phyloP scores from a whole-genome alignment of 1,140 invertebrate species.

The Babylonia areolata region DNA sequence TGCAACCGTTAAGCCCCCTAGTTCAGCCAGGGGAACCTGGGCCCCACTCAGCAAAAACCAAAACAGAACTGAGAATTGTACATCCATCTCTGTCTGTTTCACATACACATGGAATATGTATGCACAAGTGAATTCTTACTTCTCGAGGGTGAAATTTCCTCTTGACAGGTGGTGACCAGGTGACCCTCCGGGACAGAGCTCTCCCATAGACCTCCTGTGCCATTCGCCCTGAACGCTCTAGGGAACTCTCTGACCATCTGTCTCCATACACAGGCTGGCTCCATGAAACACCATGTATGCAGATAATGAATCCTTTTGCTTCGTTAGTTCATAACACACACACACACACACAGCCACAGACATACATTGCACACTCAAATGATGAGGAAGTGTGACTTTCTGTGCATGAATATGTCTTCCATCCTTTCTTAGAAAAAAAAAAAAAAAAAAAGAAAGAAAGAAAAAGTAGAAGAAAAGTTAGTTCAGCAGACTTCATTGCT shows the following conservation, averaged over 20 bases:
- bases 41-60: no score
- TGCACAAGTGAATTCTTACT: no score
- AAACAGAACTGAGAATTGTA: no score
- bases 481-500: no score
- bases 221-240: constrained; percentile 17
- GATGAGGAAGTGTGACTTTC: neutral
- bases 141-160: neutral
- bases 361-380: neutral
- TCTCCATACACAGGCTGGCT: constrained; percentile 25
- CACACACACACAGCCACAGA: neutral
- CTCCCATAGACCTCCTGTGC: neutral
- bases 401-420: no score
- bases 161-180: constrained; percentile 4
- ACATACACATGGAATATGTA: no score
- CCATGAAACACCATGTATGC: neutral
- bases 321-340: neutral
- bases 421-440: no score
- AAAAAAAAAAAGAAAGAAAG: no score
- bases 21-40: no score
- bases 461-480: no score
- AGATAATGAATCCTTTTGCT: neutral
- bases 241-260: constrained; percentile 13
- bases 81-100: no score
- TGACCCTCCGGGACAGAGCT: neutral
- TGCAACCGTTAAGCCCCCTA: no score